Conservation (phyloP, 2,113 vertebrate genomes). For the Pangasianodon hypophthalmus region DNA sequence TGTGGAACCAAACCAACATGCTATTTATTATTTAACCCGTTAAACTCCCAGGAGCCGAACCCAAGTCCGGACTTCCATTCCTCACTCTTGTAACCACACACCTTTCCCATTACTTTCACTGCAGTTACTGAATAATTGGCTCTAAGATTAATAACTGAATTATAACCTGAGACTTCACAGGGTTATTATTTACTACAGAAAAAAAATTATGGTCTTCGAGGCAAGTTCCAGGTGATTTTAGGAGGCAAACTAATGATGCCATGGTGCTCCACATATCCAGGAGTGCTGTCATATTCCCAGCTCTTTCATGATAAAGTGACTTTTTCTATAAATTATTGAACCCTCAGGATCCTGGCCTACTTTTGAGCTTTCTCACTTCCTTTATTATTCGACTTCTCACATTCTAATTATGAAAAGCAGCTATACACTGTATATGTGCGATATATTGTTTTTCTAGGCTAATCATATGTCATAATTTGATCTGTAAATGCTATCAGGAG, state of each 20-base stretch:
- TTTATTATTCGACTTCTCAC: conserved; percentile 6
- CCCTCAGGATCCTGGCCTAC: conserved; percentile 21
- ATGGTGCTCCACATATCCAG: conserved; percentile 16
- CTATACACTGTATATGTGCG: background rate
- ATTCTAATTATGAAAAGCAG: background rate
- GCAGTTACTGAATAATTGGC: conserved; percentile 8
- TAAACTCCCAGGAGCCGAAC: conserved; percentile 10
- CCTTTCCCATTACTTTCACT: background rate
- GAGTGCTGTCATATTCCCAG: conserved; percentile 22
- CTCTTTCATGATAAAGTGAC: conserved; percentile 29
- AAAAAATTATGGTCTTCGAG: background rate
- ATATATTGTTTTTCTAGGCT: background rate
- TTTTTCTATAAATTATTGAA: conserved; percentile 34
- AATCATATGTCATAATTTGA: background rate
- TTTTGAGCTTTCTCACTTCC: background rate
- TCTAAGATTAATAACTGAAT: conserved; percentile 17
- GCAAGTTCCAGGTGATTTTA: conserved; percentile 16
- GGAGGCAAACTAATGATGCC: conserved; percentile 8
- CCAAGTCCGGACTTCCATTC: background rate
- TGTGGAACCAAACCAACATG: background rate
- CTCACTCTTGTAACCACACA: background rate
- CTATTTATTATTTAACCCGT: conserved; percentile 19
- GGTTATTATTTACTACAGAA: conserved; percentile 18
- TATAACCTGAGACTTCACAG: background rate
- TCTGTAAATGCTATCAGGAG: background rate